Evolutionary conservation across 2,113 vertebrate species (phyloP).

Genomic region (Otocyon megalotis): DNA sequence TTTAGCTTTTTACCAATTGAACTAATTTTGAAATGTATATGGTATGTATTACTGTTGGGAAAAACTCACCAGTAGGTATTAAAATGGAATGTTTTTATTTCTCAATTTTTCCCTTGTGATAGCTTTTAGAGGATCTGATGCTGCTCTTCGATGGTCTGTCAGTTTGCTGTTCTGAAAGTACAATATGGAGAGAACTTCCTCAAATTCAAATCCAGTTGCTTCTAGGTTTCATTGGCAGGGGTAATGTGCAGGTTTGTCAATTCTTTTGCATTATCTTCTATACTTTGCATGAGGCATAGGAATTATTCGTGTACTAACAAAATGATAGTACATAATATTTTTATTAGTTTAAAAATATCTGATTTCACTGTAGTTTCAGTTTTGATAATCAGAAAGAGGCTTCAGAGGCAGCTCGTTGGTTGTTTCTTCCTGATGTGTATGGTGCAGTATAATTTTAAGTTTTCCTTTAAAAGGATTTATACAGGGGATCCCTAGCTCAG

Average conservation of each 20-base stretch:
- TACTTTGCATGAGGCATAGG: background rate
- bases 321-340: conserved; percentile 1
- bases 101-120: conserved; percentile 58
- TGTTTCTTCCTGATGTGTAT: background rate
- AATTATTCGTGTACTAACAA: conserved; percentile 28
- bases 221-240: conserved; percentile 96
- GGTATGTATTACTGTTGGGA: conserved; percentile 28
- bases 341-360: conserved; percentile 32
- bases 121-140: conserved; percentile 94
- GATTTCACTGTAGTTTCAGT: background rate
- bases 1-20: conserved; percentile 32
- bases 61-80: background rate
- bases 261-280: conserved; percentile 37
- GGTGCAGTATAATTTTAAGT: background rate
- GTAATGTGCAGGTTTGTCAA: conserved; percentile 93
- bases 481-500: background rate
- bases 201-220: conserved; percentile 95
- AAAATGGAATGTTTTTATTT: conserved; percentile 59
- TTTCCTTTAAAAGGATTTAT: conserved; percentile 37
- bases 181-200: conserved; percentile 92
- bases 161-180: conserved; percentile 93
- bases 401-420: conserved; percentile 5
- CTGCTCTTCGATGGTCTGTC: conserved; percentile 95
- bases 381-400: conserved; percentile 57
- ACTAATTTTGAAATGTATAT: conserved; percentile 53